These are phyloP conservation scores for Thalassoma bifasciatum DNA, from an alignment of 2,113 vertebrate genomes.

Conservation along the genomic window DNA sequence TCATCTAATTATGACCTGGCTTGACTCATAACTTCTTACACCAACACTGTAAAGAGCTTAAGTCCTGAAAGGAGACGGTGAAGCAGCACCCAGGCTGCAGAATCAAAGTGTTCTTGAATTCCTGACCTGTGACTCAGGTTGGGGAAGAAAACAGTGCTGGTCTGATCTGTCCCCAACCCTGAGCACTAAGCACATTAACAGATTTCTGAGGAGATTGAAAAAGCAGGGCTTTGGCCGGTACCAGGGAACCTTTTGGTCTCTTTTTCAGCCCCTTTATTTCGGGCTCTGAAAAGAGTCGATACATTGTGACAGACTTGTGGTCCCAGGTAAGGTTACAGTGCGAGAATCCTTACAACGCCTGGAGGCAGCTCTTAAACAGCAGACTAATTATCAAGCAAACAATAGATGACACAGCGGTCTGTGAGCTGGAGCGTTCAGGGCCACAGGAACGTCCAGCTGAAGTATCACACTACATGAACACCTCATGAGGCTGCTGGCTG, in stretches of 20 bases:
- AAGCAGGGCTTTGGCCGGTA: slow-evolving; percentile 34
- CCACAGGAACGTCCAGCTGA: slow-evolving; percentile 1
- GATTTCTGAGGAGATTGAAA: slow-evolving; percentile 60
- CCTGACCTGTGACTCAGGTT: slow-evolving; percentile 56
- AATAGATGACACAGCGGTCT: slow-evolving; percentile 33
- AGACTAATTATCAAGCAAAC: slow-evolving; percentile 35
- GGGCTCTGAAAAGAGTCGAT: background rate
- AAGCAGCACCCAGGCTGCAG: background rate
- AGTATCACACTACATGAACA: slow-evolving; percentile 9
- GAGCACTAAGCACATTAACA: slow-evolving; percentile 67
- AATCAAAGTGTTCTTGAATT: slow-evolving; percentile 49
- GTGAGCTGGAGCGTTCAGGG: slow-evolving; percentile 23
- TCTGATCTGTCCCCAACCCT: slow-evolving; percentile 8
- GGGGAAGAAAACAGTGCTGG: slow-evolving; percentile 26
- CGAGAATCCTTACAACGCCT: slow-evolving; percentile 14
- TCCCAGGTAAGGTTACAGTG: slow-evolving; percentile 1
- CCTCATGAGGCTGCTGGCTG: slow-evolving; percentile 17
- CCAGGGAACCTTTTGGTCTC: slow-evolving; percentile 11
- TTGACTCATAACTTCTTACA: background rate
- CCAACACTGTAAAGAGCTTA: slow-evolving; percentile 1
- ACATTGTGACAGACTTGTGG: background rate
- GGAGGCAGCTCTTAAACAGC: slow-evolving; percentile 23
- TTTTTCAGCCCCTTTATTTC: background rate
- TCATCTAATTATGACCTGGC: background rate
- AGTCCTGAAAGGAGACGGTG: background rate